These are phyloP conservation scores for Zaprionus lineosus DNA, from an alignment of 2,888 invertebrate species.

Conservation along the genomic window DNA sequence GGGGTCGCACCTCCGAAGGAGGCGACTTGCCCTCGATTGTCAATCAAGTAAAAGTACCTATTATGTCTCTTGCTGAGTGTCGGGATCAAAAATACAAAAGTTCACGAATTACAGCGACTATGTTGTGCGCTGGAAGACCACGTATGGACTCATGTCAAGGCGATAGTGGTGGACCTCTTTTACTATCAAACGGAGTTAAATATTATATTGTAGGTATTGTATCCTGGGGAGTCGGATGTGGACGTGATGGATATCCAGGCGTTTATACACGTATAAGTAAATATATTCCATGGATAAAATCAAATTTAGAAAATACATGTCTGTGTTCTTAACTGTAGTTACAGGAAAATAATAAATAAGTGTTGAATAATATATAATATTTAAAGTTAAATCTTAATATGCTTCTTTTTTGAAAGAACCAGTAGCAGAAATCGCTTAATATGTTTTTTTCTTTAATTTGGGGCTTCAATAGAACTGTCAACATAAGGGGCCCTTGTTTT, in stretches of 20 bases:
- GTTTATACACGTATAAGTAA: slow-evolving; percentile 84
- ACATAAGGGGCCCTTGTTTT: no score
- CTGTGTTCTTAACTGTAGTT: slow-evolving; percentile 87
- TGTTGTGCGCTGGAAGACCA: slow-evolving; percentile 93
- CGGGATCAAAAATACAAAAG: slow-evolving; percentile 92
- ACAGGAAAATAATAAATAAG: no score
- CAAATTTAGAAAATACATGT: slow-evolving; percentile 89
- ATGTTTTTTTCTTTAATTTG: no score
- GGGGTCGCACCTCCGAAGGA: slow-evolving; percentile 93
- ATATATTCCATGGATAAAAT: slow-evolving; percentile 87
- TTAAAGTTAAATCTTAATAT: no score
- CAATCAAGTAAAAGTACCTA: slow-evolving; percentile 93
- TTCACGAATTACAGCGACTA: slow-evolving; percentile 90
- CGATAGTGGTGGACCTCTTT: slow-evolving; percentile 92
- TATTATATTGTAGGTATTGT: slow-evolving; percentile 93
- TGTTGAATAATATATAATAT: no score
- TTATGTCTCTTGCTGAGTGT: slow-evolving; percentile 90
- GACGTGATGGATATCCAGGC: slow-evolving; percentile 84
- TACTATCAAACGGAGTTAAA: slow-evolving; percentile 89
- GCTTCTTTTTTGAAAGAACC: no score
- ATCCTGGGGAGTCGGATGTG: slow-evolving; percentile 90
- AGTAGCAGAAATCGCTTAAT: no score
- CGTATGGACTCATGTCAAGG: slow-evolving; percentile 94
- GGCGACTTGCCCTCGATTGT: slow-evolving; percentile 90
- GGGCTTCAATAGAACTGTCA: no score